phyloP scores from a whole-genome alignment of 1,140 invertebrate genomes.

The Sycophila sp. region DNA sequence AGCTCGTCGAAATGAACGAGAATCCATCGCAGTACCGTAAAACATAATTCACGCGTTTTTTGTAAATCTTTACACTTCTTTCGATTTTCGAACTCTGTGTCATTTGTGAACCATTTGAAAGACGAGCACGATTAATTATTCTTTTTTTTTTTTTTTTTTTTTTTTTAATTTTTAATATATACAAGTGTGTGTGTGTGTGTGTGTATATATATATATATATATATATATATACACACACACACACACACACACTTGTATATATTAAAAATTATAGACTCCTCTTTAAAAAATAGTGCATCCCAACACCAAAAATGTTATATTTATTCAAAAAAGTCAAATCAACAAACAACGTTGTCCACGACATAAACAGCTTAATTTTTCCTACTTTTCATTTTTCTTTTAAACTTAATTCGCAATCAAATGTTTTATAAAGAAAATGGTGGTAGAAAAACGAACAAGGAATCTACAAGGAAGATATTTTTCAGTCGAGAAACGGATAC shows the following conservation, averaged over 20 bases:
- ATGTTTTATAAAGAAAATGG: slow-evolving; percentile 9
- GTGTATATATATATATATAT: too few species aligned
- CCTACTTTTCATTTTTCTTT: not conserved
- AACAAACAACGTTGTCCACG: slow-evolving; percentile 37
- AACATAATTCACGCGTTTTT: slow-evolving; percentile 8
- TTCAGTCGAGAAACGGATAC: slow-evolving; percentile 38
- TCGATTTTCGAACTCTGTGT: slow-evolving; percentile 2
- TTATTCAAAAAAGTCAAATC: slow-evolving; percentile 39
- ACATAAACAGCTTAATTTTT: too few species aligned
- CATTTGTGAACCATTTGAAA: slow-evolving; percentile 27
- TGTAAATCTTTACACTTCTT: slow-evolving; percentile 14
- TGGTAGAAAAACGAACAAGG: slow-evolving; percentile 21
- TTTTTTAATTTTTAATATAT: too few species aligned
- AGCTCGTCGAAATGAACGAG: slow-evolving; percentile 36
- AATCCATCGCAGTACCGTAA: slow-evolving; percentile 19
- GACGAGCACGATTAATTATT: slow-evolving; percentile 37
- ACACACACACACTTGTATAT: too few species aligned
- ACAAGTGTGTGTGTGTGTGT: too few species aligned
- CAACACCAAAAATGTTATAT: slow-evolving; percentile 53
- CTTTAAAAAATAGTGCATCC: slow-evolving; percentile 47
- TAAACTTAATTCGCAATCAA: not conserved
- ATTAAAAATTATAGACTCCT: slow-evolving; percentile 22
- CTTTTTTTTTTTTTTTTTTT: slow-evolving; percentile 35
- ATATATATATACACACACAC: too few species aligned
- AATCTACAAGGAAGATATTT: slow-evolving; percentile 28